Conservation (phyloP, 2,888 invertebrate species). For the Venustoraphidia nigricollis region DNA sequence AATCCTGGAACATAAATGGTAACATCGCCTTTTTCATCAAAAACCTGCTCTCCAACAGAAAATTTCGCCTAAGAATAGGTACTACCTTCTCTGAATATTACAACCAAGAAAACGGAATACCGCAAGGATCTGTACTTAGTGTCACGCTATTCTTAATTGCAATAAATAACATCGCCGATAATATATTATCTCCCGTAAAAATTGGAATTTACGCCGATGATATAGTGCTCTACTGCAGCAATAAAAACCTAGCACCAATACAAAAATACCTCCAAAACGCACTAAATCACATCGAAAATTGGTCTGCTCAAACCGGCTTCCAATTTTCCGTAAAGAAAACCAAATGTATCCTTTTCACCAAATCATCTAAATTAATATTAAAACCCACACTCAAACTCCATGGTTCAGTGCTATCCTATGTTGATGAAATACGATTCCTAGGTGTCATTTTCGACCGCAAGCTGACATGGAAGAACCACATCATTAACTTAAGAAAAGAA, state of each 20-base stretch:
- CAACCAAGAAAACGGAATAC: constrained; percentile 8
- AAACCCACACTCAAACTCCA: constrained; percentile 3
- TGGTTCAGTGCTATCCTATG: background rate
- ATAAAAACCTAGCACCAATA: constrained; percentile 5
- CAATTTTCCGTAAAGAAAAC: constrained; percentile 7
- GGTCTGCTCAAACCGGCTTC: constrained; percentile 6
- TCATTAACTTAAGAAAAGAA: constrained; percentile 5
- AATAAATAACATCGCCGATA: constrained; percentile 6
- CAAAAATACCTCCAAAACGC: constrained; percentile 5
- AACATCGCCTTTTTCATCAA: constrained; percentile 4
- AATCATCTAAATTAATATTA: background rate
- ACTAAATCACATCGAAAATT: constrained; percentile 4
- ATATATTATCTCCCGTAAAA: constrained; percentile 2
- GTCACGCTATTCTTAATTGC: constrained; percentile 10
- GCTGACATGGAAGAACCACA: constrained; percentile 9
- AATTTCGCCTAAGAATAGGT: background rate
- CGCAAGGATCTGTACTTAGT: constrained; percentile 10
- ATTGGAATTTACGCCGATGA: constrained; percentile 9
- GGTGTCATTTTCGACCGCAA: constrained; percentile 9
- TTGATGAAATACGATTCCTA: constrained; percentile 7
- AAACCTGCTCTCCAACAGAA: constrained; percentile 3
- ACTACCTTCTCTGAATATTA: background rate
- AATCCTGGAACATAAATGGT: constrained; percentile 5
- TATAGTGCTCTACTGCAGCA: constrained; percentile 5
- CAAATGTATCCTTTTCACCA: constrained; percentile 4